Conservation (phyloP, 2,113 vertebrate species). For the Pithys albifrons region DNA sequence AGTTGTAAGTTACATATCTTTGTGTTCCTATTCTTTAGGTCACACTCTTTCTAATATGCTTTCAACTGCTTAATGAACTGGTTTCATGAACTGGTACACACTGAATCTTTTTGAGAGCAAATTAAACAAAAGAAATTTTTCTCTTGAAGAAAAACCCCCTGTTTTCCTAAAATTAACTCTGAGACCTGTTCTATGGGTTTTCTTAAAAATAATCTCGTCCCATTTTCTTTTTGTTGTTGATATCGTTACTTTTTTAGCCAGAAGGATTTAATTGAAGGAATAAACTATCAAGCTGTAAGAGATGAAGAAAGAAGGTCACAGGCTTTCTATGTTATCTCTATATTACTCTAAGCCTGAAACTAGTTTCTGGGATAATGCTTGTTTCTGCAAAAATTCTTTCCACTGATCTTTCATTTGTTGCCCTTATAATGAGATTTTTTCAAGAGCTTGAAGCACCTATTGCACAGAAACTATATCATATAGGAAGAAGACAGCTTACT, state of each 20-base stretch:
- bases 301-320: constrained; percentile 59
- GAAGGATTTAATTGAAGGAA: constrained; percentile 63
- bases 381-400: constrained; percentile 57
- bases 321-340: constrained; percentile 56
- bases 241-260: constrained; percentile 39
- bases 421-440: constrained; percentile 46
- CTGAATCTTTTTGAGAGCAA: background rate
- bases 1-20: background rate
- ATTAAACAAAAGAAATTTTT: constrained; percentile 30
- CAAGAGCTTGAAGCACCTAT: constrained; percentile 31
- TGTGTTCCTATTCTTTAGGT: background rate
- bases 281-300: constrained; percentile 53
- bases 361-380: constrained; percentile 59
- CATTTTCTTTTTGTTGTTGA: constrained; percentile 24
- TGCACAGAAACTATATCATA: background rate
- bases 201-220: background rate
- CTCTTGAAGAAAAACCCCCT: background rate
- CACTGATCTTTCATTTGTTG: constrained; percentile 55
- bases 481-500: background rate
- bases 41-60: background rate
- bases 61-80: constrained; percentile 28
- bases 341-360: constrained; percentile 56
- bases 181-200: background rate
- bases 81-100: background rate
- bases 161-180: constrained; percentile 19